Evolutionary conservation across 2,797 vertebrate species (phyloP), one percentile per base, ranked within the genome.

Genomic region (Crocidura indochinensis): DNA sequence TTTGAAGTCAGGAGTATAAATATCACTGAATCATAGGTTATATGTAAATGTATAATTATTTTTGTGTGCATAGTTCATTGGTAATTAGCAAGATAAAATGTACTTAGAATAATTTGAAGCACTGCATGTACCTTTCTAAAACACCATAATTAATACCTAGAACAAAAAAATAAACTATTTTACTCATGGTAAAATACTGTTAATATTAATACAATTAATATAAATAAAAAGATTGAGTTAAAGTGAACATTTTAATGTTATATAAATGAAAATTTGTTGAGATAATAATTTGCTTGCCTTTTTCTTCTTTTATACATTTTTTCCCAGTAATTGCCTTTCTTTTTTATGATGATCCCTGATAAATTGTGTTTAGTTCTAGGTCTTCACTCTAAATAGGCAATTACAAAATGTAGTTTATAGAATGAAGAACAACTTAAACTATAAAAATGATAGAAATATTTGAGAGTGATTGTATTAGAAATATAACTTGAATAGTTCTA

Each of bases 61-160:
- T 84, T 15, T 31, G 6, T 80, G 31, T 47, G 12, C 64, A 87
- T 83, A 76, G 22, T 14, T 72, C 29, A 38, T 15, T 46, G 89
- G 3, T 76, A 76, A n/a, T 71, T 76, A 84, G 64, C 60, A 64
- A 79, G 24, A 71, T 75, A 47, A 93, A 90, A 75, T 15, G 69
- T 86, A 64, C 38, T 88, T 86, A 31, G 17, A 89, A 89, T 79
- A 88, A 83, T 78, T 6, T 64, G 69, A 93, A 82, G 56, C 71
- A 77, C 5, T 65, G 46, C 10, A 76, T 74, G 75, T 75, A 87
- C 71, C 31, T 22, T 31, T 73, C 69, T 47, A 27, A 78, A 65
- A 72, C 46, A 8, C 26, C 19, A 29, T 87, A 0, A 0, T 65
- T 47, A 15, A 69, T 81, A 78, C n/a, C 72, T 78, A 67, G 3